Base-by-base conservation (phyloP, 2,888 invertebrate species). In the Clanis bilineata region DNA sequence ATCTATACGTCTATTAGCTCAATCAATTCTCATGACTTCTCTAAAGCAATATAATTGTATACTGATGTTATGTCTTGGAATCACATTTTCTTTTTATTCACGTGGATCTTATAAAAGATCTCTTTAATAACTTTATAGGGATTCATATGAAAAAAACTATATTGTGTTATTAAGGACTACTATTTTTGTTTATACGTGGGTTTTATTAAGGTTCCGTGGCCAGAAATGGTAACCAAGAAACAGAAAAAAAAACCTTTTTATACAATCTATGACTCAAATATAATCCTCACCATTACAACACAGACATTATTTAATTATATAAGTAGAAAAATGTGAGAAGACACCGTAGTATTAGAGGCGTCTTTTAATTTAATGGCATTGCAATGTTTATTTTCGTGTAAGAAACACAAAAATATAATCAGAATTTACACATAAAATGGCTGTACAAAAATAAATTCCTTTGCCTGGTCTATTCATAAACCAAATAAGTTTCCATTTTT, bases 1-100 rank as follows among this genome's bases (percentile, higher is more conserved):
- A 36, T 36, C 1, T 36, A 36, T 36, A 36, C 3, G 12, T 36
- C 10, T 36, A 7, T 9, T 32, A 36, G 12, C 36, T 36, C 36
- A 36, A 36, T 36, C 32, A 32, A 32, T 10, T 36, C 36, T 36
- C 36, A 9, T 36, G 12, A 68, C 62, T 70, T 65, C 55, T 66
- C 15, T 65, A 58, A 73, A 80, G 77, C 79, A 77, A 79, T 78
- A 74, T 58, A 51, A 10, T 61, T 44, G 74, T 79, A 73, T 76
- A 76, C 72, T 65, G 59, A 66, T 47, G 57, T 58, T 43, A 62
- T 64, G 66, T 71, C 77, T 76, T 77, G 74, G 77, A 79, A 78
- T 78, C 76, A 76, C 69, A 39, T 58, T 55, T 36, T 22, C 51
- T 59, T 57, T 43, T 56, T 51, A 47, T 38, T 41, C 2, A 9